Conservation (phyloP, 37 sponge, comb jelly and placozoan species). For the Hormiphora californensis region DNA sequence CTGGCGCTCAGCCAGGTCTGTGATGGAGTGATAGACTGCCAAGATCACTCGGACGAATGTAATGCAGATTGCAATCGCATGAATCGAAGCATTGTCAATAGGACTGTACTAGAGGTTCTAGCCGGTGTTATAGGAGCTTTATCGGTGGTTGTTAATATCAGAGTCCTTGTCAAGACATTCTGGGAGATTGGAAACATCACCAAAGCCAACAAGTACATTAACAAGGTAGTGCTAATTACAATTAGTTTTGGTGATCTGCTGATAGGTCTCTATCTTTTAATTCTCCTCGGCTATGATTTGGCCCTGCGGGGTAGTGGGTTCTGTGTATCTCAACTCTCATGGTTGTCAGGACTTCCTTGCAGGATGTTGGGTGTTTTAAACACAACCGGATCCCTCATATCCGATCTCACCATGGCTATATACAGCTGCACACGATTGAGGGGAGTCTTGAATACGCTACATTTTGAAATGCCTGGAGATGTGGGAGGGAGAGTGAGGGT, state of each 20-base stretch:
- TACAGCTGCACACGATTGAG: neutral
- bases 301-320: neutral
- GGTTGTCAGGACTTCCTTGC: neutral
- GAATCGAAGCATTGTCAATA: neutral
- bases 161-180: neutral
- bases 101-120: neutral
- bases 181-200: neutral
- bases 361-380: neutral
- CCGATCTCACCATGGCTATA: neutral
- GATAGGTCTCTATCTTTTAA: neutral
- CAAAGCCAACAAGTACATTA: neutral
- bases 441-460: neutral
- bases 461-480: no score
- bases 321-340: neutral
- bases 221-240: neutral
- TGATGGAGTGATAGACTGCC: neutral
- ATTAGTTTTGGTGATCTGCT: neutral
- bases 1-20: neutral
- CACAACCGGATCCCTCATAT: neutral
- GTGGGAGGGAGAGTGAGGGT: no score
- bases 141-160: neutral
- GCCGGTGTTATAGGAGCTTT: neutral
- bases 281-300: neutral
- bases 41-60: slow-evolving; percentile 3
- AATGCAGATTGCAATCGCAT: neutral